Evolutionary conservation across 1,140 invertebrate species (phyloP).

Genomic region (Holcopasites calliopsidis): DNA sequence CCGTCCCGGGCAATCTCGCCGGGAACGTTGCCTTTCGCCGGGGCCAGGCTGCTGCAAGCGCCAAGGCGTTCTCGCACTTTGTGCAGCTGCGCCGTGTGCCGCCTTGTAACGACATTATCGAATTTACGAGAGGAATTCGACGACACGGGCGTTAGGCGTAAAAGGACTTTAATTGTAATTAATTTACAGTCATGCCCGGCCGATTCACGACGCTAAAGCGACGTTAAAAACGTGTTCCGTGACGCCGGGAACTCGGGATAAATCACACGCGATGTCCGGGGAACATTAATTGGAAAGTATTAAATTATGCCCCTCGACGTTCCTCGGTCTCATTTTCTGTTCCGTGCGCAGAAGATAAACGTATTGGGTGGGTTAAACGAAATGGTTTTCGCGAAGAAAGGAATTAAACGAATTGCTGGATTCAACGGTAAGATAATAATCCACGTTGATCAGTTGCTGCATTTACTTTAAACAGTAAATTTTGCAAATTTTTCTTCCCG

Average conservation of each 20-base stretch:
- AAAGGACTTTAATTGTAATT: conserved; percentile 45
- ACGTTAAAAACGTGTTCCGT: conserved; percentile 3
- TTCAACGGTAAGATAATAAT: no score
- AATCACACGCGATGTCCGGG: neutral
- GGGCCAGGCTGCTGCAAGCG: conserved; percentile 1
- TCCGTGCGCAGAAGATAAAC: no score
- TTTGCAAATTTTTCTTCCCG: neutral
- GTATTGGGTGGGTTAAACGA: no score
- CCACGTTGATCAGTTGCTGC: no score
- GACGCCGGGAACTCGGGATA: neutral
- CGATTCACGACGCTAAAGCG: neutral
- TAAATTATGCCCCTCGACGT: conserved; percentile 1
- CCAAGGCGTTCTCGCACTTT: conserved; percentile 42
- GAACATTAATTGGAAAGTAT: conserved; percentile 12
- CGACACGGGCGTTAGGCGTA: conserved; percentile 27
- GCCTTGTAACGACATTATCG: conserved; percentile 31
- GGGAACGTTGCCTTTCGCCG: conserved; percentile 33
- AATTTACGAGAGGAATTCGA: conserved; percentile 44
- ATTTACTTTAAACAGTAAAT: neutral
- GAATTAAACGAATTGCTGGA: no score
- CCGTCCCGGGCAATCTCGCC: conserved; percentile 2
- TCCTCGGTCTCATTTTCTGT: neutral
- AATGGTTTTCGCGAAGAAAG: no score
- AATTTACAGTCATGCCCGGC: conserved; percentile 43
- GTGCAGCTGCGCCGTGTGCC: conserved; percentile 40